Evolutionary conservation across 2,113 vertebrate species (phyloP).

Genomic region (Canis aureus): DNA sequence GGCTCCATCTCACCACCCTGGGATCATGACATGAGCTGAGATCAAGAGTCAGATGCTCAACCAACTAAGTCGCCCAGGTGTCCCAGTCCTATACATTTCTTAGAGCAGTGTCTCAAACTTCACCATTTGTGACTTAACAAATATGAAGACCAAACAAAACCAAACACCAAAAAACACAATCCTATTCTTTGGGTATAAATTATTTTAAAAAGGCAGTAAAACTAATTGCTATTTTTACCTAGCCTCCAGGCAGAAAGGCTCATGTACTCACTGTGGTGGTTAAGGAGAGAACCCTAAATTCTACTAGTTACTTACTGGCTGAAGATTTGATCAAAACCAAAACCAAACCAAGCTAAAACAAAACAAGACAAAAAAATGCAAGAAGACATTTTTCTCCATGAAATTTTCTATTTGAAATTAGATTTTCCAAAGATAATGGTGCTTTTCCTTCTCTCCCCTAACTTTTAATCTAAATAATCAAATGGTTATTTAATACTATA

Average conservation of each 20-base stretch:
- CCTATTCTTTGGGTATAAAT: neutral
- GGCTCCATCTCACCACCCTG: neutral
- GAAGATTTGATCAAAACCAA: neutral
- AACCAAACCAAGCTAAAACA: neutral
- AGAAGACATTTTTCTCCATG: neutral
- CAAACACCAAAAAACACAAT: neutral
- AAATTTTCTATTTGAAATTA: neutral
- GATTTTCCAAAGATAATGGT: neutral
- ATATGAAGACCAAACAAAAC: neutral
- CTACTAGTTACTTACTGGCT: neutral
- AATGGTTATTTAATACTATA: neutral
- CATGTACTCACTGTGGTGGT: neutral
- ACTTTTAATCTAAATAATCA: conserved; percentile 3
- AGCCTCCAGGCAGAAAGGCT: fast-evolving
- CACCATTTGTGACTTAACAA: neutral
- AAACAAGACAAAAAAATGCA: neutral
- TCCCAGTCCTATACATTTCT: neutral
- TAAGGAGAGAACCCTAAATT: neutral
- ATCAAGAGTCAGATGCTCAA: neutral
- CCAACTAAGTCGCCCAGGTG: neutral
- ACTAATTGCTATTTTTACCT: neutral
- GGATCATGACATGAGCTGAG: neutral
- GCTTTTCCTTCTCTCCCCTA: neutral
- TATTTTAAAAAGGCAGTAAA: neutral
- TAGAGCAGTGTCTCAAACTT: neutral